A percentile compares a stretch with the other conserved stretches of the same genome.
Conservation (phyloP, 1,140 invertebrate species). For the Carposina sasakii region DNA sequence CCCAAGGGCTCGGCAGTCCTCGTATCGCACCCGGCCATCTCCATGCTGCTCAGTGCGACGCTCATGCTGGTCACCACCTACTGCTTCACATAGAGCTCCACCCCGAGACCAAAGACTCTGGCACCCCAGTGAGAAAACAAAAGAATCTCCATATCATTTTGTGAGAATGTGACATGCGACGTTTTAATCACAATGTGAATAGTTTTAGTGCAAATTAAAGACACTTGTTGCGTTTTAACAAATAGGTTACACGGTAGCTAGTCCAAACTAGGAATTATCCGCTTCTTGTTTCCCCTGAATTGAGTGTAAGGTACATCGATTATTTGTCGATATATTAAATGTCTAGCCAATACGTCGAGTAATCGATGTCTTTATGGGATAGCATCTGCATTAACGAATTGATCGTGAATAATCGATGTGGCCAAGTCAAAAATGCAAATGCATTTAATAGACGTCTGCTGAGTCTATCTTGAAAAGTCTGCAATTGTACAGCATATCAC, state of each 20-base stretch:
- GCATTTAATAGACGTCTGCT: no score
- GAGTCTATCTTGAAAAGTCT: no score
- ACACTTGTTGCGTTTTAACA: conserved; percentile 8
- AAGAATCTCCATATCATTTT: conserved; percentile 40
- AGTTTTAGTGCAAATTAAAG: conserved; percentile 23
- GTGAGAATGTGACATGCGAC: conserved; percentile 23
- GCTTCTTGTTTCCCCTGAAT: conserved; percentile 26
- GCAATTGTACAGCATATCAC: conserved; percentile 61
- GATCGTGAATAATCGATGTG: no score
- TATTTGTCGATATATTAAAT: no score
- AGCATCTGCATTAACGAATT: no score
- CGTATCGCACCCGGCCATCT: conserved; percentile 17
- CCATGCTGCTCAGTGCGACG: conserved; percentile 16
- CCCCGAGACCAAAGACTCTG: background rate
- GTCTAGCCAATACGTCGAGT: no score
- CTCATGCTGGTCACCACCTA: conserved; percentile 9
- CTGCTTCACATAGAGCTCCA: conserved; percentile 25
- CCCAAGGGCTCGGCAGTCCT: conserved; percentile 31
- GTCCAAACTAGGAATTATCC: conserved; percentile 35
- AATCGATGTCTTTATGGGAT: no score
- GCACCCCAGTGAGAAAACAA: conserved; percentile 17
- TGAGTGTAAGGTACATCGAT: no score
- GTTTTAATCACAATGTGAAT: conserved; percentile 13
- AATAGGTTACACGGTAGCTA: conserved; percentile 33
- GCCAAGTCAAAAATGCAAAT: no score